These are phyloP conservation scores for Leptobrachium ailaonicum DNA, from an alignment of 2,113 vertebrate species.

Conservation along the genomic window DNA sequence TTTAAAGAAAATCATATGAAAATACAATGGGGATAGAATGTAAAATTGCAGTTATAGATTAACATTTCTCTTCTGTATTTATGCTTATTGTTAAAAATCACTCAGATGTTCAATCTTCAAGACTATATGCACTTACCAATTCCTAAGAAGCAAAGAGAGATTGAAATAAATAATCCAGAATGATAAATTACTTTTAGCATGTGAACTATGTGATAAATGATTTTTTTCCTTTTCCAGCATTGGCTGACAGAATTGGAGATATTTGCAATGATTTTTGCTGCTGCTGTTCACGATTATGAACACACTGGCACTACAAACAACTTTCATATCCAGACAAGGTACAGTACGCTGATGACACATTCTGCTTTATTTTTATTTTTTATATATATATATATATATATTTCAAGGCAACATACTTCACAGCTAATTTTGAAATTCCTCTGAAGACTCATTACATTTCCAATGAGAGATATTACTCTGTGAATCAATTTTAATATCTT, in stretches of 20 bases:
- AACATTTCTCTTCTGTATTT: too few species aligned
- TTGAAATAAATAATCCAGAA: not conserved
- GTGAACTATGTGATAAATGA: not conserved
- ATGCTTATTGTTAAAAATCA: too few species aligned
- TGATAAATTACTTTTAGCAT: not conserved
- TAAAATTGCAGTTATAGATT: too few species aligned
- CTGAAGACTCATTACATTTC: too few species aligned
- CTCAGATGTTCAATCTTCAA: too few species aligned
- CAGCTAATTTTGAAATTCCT: too few species aligned
- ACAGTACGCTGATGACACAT: slow-evolving; percentile 47
- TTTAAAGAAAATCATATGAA: too few species aligned
- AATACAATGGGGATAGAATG: too few species aligned
- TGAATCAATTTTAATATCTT: too few species aligned
- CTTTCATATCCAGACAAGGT: slow-evolving; percentile 97
- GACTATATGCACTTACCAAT: too few species aligned
- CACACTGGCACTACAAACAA: slow-evolving; percentile 98
- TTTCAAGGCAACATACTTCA: not conserved
- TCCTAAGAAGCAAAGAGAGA: not conserved
- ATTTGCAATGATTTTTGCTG: slow-evolving; percentile 96
- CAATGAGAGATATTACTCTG: too few species aligned
- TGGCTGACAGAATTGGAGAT: slow-evolving; percentile 98
- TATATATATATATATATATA: not conserved
- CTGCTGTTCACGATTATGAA: slow-evolving; percentile 95
- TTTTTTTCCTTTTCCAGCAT: slow-evolving; percentile 75
- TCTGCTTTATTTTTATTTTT: too few species aligned